Base-by-base conservation (phyloP, 2,797 vertebrate genomes). In the Alosa sapidissima region DNA sequence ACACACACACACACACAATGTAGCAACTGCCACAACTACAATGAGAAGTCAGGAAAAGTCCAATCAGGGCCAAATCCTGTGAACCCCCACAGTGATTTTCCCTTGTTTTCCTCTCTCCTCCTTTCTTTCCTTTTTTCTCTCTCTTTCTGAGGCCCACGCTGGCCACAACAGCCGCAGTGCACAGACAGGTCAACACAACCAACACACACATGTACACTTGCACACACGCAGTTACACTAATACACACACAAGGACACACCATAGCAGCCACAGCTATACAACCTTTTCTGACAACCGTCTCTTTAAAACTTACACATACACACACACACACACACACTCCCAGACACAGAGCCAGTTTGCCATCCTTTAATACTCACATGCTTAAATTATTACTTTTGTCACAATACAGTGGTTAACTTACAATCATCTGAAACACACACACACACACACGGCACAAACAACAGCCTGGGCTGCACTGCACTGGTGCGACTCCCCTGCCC, bases 351-450 rank as follows among this genome's bases (percentile, higher is more conserved):
- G 84, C 83, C 86, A 87, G 81, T 87, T 47, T 9, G 14, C 84
- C 86, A 90, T 91, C 90, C 88, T 88, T 5, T 21, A 90, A 89
- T 91, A 92, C 91, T 90, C 91, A 89, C 92, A 82, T 19, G 16
- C 81, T 85, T 90, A 92, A 93, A 93, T 89, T 88, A 85, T 88
- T 88, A 85, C 87, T 87, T 90, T 91, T 88, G 72, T 60, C 89
- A 68, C 60, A 45, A 36, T 41, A 41, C 28, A 82, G 19, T 36
- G 9, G 51, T n/a, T 16, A 54, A 72, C 28, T 45, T 16, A 47
- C 13, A 85, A 51, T 78, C 41, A 47, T 19, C 72, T 78, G 41
- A 8, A 81, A 81, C 41, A 58, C 81, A 5, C 52, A 19, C 68
- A 48, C 82, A 86, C 83, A 72, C 85, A 84, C 85, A 86, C 83